Conservation (phyloP, 1,140 invertebrate genomes). For the Diorhabda carinulata region DNA sequence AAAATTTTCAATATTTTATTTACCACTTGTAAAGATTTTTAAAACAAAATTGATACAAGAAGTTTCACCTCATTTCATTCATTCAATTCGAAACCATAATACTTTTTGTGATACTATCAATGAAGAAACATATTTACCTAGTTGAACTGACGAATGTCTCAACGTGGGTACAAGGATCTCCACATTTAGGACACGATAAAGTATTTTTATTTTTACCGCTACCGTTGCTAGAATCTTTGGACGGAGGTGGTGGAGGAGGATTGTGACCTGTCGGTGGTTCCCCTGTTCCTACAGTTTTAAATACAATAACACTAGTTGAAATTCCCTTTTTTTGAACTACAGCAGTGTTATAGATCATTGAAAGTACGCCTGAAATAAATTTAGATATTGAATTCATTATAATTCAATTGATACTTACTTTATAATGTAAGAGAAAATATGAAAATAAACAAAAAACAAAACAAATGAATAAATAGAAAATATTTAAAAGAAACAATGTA, state of each 20-base stretch:
- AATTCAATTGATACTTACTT: too few species aligned
- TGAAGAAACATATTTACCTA: conserved; percentile 30
- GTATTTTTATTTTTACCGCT: conserved; percentile 58
- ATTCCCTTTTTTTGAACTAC: conserved; percentile 26
- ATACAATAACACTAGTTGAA: conserved; percentile 35
- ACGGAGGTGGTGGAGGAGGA: conserved; percentile 29
- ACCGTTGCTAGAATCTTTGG: conserved; percentile 25
- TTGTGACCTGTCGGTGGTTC: conserved; percentile 35
- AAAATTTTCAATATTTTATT: too few species aligned
- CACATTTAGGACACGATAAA: conserved; percentile 88
- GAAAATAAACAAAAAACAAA: too few species aligned
- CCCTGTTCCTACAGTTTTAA: conserved; percentile 39
- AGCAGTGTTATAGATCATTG: conserved; percentile 33
- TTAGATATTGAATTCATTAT: too few species aligned
- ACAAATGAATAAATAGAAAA: too few species aligned
- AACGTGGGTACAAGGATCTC: conserved; percentile 92
- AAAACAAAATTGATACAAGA: too few species aligned
- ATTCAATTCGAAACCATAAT: too few species aligned
- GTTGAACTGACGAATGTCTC: conserved; percentile 96
- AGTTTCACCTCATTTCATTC: conserved; percentile 39
- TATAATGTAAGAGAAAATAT: too few species aligned
- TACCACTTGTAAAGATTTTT: too few species aligned
- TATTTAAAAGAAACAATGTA: too few species aligned
- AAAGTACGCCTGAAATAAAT: conserved; percentile 34
- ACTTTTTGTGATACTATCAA: too few species aligned